Percentiles rank a stretch among this genome's conserved stretches.
phyloP scores from a whole-genome alignment of 1,140 invertebrate species.

The Latrodectus geometricus region DNA sequence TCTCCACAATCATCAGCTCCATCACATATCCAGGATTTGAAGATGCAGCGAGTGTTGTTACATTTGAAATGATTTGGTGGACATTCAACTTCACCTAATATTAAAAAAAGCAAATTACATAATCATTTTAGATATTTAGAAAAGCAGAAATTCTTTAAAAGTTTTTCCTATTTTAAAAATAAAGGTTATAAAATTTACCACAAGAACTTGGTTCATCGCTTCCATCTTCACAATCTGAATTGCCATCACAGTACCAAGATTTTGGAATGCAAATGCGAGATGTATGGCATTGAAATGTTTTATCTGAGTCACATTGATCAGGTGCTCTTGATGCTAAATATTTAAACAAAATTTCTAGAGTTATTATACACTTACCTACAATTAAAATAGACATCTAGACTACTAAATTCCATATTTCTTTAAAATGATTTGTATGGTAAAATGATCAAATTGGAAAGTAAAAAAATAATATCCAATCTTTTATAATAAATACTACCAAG shows the following conservation, averaged over 20 bases:
- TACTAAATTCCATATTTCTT: too few species aligned
- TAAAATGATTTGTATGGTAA: too few species aligned
- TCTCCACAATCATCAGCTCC: constrained; percentile 96
- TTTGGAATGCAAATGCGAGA: constrained; percentile 91
- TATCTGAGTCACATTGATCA: constrained; percentile 87
- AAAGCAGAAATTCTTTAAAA: not conserved
- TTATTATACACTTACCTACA: too few species aligned
- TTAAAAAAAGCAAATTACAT: not conserved
- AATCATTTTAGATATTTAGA: not conserved
- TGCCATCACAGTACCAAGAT: constrained; percentile 94
- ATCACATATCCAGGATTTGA: constrained; percentile 95
- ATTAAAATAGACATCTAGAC: too few species aligned
- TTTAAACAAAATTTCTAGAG: too few species aligned
- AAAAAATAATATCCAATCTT: too few species aligned
- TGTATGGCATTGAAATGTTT: constrained; percentile 87
- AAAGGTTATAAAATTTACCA: constrained; percentile 70
- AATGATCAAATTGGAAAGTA: too few species aligned
- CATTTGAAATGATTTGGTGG: constrained; percentile 72
- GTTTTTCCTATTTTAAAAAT: not conserved
- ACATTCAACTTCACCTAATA: constrained; percentile 66
- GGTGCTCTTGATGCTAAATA: constrained; percentile 72
- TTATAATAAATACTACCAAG: too few species aligned
- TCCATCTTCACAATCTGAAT: constrained; percentile 90
- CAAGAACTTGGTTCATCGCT: constrained; percentile 91
- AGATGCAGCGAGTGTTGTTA: constrained; percentile 87